Evolutionary conservation across 2,113 vertebrate genomes (phyloP).

Genomic region (Cyprinus carpio): DNA sequence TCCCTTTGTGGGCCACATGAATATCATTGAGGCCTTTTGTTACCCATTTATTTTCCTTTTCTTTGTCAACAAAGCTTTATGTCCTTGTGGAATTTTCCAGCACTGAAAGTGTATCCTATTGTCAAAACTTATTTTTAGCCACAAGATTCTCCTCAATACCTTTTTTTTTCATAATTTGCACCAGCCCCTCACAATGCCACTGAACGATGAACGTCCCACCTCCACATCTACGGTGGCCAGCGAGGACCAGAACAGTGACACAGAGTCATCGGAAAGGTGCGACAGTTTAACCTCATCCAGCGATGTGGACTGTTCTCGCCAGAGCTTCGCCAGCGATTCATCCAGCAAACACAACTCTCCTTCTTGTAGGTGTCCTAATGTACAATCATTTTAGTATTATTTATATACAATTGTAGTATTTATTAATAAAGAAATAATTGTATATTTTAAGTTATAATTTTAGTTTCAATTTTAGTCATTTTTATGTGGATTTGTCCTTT

Average conservation of each 20-base stretch:
- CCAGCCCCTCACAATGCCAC: slow-evolving; percentile 80
- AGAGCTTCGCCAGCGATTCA: slow-evolving; percentile 86
- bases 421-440: no score
- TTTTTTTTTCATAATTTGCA: slow-evolving; percentile 31
- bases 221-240: slow-evolving; percentile 67
- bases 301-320: slow-evolving; percentile 82
- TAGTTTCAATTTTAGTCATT: no score
- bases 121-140: no score
- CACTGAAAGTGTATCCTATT: slow-evolving; percentile 6
- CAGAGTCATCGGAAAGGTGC: slow-evolving; percentile 79
- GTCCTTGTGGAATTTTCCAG: neutral
- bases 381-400: neutral
- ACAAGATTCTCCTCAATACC: neutral
- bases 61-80: neutral
- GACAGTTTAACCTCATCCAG: slow-evolving; percentile 84
- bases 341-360: slow-evolving; percentile 91
- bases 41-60: neutral
- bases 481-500: neutral
- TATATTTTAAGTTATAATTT: no score
- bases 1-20: slow-evolving; percentile 20
- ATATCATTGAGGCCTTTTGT: slow-evolving; percentile 1
- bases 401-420: neutral
- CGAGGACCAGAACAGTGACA: slow-evolving; percentile 84
- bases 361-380: slow-evolving; percentile 78
- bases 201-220: slow-evolving; percentile 77